These are phyloP conservation scores for Pedetes capensis DNA, from an alignment of 2,113 vertebrate genomes.

Conservation along the genomic window DNA sequence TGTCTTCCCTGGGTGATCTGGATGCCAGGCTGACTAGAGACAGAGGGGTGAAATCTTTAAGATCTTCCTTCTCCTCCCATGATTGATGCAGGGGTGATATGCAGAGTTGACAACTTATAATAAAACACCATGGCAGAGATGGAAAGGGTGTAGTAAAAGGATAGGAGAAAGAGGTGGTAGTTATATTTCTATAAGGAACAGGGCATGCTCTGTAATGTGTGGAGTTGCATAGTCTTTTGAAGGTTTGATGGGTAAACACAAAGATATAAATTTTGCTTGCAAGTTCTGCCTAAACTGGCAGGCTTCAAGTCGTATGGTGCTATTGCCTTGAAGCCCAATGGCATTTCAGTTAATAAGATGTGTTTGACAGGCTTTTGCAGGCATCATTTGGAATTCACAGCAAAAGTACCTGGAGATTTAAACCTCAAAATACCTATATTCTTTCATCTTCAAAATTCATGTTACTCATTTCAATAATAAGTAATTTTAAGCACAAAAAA, in stretches of 20 bases:
- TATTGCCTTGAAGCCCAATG: neutral
- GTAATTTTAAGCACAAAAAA: neutral
- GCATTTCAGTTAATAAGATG: neutral
- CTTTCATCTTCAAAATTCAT: conserved; percentile 29
- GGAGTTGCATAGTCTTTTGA: neutral
- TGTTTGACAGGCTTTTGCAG: neutral
- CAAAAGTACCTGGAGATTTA: conserved; percentile 10
- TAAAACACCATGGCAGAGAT: conserved; percentile 53
- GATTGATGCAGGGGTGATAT: conserved; percentile 10
- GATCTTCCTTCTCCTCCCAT: neutral
- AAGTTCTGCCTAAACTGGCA: conserved; percentile 16
- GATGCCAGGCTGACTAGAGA: neutral
- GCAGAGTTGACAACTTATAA: conserved; percentile 31
- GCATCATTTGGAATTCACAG: neutral
- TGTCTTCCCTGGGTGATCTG: conserved; percentile 35
- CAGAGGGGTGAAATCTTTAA: neutral
- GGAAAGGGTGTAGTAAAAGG: conserved; percentile 24
- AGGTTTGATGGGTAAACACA: neutral
- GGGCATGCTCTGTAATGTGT: neutral
- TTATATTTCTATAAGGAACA: neutral
- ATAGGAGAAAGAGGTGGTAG: conserved; percentile 1
- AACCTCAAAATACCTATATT: neutral
- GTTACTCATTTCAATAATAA: neutral
- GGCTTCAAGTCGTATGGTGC: neutral
- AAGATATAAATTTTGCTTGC: neutral